These are phyloP conservation scores for Anguilla megastoma DNA, from an alignment of 2,797 vertebrate genomes.

Conservation along the genomic window DNA sequence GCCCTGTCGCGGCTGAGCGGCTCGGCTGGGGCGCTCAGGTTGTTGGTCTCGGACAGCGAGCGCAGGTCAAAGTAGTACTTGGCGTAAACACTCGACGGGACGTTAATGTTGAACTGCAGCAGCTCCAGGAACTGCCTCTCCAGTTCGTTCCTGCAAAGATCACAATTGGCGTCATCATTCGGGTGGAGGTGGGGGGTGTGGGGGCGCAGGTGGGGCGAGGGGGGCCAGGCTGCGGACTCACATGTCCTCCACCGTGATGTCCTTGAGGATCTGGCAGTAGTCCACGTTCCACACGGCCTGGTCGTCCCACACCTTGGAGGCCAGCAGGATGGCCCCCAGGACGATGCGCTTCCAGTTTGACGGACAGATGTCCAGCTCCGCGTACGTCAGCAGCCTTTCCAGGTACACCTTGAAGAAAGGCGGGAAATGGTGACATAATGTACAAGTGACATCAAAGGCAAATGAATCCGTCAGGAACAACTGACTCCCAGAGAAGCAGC, in stretches of 20 bases:
- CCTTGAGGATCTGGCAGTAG: constrained; percentile 99
- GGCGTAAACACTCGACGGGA: constrained; percentile 97
- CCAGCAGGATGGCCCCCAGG: constrained; percentile 91
- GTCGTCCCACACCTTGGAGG: constrained; percentile 99
- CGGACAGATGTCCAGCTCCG: constrained; percentile 95
- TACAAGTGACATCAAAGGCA: neutral
- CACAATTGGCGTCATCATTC: neutral
- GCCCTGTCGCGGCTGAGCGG: constrained; percentile 94
- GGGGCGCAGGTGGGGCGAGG: neutral
- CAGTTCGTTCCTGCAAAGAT: constrained; percentile 85
- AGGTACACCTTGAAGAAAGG: constrained; percentile 83
- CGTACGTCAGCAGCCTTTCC: constrained; percentile 95
- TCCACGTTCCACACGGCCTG: constrained; percentile 99
- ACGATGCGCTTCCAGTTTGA: constrained; percentile 98
- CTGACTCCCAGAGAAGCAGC: too few relatives aligned
- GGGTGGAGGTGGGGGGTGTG: too few relatives aligned
- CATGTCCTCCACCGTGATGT: constrained; percentile 99
- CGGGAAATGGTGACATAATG: neutral
- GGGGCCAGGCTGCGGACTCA: constrained; percentile 70
- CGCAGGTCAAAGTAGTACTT: constrained; percentile 99
- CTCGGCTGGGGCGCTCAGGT: constrained; percentile 92
- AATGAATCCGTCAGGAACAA: too few relatives aligned
- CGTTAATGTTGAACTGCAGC: constrained; percentile 98
- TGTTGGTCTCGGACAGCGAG: constrained; percentile 93
- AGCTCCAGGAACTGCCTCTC: constrained; percentile 97